These are phyloP conservation scores for Tichodroma muraria DNA, from an alignment of 2,113 vertebrate species.

Conservation along the genomic window DNA sequence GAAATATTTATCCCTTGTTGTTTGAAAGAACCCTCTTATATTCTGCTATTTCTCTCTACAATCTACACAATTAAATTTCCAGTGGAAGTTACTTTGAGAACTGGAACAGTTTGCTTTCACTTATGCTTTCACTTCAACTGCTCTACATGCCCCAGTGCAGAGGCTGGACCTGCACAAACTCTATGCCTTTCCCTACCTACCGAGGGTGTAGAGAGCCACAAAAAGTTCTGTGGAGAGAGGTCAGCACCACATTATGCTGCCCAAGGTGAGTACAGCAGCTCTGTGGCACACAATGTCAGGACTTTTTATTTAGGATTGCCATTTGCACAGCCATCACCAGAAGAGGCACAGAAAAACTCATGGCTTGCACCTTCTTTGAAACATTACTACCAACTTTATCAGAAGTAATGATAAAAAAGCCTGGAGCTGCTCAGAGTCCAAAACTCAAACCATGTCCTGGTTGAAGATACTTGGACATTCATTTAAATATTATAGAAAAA, in stretches of 20 bases:
- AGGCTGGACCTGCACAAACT: neutral
- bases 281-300: neutral
- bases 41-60: neutral
- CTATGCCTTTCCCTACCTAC: neutral
- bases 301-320: neutral
- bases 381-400: neutral
- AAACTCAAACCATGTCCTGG: neutral
- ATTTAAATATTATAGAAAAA: neutral
- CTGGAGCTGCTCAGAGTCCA: neutral
- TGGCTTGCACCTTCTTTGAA: neutral
- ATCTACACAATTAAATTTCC: neutral
- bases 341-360: neutral
- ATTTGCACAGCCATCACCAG: neutral
- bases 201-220: neutral
- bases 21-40: neutral
- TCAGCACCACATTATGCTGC: neutral
- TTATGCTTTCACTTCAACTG: neutral
- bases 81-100: neutral
- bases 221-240: neutral
- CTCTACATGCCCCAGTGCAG: accelerated
- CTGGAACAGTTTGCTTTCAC: neutral
- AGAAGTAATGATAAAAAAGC: neutral
- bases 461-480: neutral
- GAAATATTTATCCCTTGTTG: neutral
- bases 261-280: neutral